Evolutionary conservation across 2,113 vertebrate species (phyloP).

Genomic region (Oreotrochilus melanogaster): DNA sequence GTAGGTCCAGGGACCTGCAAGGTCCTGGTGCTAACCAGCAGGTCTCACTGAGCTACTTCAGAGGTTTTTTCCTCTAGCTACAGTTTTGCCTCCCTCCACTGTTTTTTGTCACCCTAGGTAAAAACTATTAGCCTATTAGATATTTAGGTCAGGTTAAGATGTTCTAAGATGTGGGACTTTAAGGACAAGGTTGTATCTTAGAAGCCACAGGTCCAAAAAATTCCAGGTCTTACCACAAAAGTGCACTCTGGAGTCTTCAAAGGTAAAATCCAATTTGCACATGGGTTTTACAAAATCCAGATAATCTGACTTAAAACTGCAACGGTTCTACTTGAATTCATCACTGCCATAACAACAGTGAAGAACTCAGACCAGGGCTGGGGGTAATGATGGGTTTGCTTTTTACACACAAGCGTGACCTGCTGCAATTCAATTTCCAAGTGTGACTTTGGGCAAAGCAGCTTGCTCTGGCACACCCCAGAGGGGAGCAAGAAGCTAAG

Average conservation of each 20-base stretch:
- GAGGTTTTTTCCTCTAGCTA: background rate
- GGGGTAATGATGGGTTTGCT: rapidly evolving
- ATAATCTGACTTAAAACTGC: slow-evolving; percentile 36
- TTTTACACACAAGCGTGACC: background rate
- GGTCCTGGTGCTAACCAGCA: background rate
- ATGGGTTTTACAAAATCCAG: background rate
- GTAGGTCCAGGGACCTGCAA: background rate
- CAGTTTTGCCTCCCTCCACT: background rate
- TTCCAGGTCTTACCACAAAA: background rate
- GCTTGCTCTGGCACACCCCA: rapidly evolving
- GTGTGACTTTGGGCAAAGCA: background rate
- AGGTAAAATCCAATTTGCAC: slow-evolving; percentile 25
- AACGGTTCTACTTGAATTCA: background rate
- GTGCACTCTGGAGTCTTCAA: background rate
- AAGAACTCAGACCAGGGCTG: background rate
- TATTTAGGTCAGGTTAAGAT: background rate
- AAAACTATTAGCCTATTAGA: background rate
- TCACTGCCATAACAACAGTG: background rate
- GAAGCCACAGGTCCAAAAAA: background rate
- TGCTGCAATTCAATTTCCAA: background rate
- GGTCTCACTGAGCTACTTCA: background rate
- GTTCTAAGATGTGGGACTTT: background rate
- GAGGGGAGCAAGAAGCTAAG: background rate
- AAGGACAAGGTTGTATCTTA: background rate
- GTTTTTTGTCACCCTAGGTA: background rate